Evolutionary conservation across 2,888 invertebrate species (phyloP), one percentile per base, ranked within the genome.

Genomic region (Beris morrisii): DNA sequence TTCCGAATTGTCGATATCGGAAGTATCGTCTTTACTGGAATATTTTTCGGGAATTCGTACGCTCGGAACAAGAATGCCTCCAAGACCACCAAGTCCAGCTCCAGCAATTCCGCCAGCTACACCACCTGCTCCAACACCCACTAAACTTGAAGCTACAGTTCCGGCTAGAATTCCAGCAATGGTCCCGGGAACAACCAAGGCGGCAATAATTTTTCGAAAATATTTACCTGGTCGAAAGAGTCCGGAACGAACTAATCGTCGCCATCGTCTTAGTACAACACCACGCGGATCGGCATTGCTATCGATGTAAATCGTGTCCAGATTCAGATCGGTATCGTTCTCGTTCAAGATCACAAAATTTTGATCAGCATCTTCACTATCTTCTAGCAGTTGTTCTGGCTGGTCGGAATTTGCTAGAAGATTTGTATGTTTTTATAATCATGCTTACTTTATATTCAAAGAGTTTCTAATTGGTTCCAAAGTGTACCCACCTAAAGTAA

Each of bases 51-150:
- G 7, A 28, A 9, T 28, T 5, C 31, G 22, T 11, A 15, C 22
- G 2, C 13, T n/a, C 3, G 61, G 61, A 6, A 61, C 52, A n/a
- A 61, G 12, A n/a, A 61, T 7, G 22, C 64, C 64, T 43, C 30
- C 64, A 13, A 53, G 5, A 6, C 54, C 64, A 3, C 64, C 64
- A 5, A 54, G 45, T 5, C 64, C 64, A 45, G 64, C 64, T n/a
- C 64, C 64, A 43, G 64, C 64, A 6, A 53, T 54, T 4, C 28
- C 54, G 7, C 64, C 64, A 0, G 64, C 52, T 12, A 53, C 44
- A 15, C 54, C 64, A 22, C 64, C 64, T 6, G 64, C 64, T 13
- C 64, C 64, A 9, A 45, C 64, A 7, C 64, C 64, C 5, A 54
- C 64, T 30, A 53, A 22, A 44, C 57, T 53, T 5, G 52, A 57